Evolutionary conservation across 1,140 invertebrate species (phyloP), one percentile per base, ranked within the genome.

Genomic region (Hylyphantes graminicola): DNA sequence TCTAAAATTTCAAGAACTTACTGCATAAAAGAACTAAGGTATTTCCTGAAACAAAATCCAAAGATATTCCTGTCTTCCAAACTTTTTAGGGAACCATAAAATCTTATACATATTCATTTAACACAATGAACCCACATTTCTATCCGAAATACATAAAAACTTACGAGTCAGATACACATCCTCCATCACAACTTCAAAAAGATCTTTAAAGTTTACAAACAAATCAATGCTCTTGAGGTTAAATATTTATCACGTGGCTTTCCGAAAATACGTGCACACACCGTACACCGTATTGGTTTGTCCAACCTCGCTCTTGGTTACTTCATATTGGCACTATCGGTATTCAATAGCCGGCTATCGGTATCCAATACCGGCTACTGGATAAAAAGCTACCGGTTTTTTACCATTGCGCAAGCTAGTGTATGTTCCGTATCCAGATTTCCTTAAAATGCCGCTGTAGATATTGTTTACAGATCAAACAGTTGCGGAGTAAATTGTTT

Each of bases 331-430:
- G 80, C 12, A n/a, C 61, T 83, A 83, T 83, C 80, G 80, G 72
- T 75, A 83, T 83, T 83, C 80, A 83, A 83, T 83, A 83, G 70
- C 21, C 17, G 8, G n/a, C 19, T 83, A 83, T 83, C 80, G 80
- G 80, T 74, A 83, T 63, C 63, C 80, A 83, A 83, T 83, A 83
- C 57, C 57, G 79, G 72, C 21, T 54, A 75, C 55, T 83, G 80
- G 80, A 59, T 51, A 65, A 78, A 65, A 57, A 50, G n/a, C 15
- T 6, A 57, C 59, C 17, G 13, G 21, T 53, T 11, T 54, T 11
- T 74, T 48, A 50, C 74, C 19, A 64, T 51, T 51, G 13, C 57
- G 59, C 64, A 70, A 48, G 15, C 54, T 54, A 64, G 61, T 55
- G 48, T 77, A 61, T 54, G 19, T 78, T 64, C 76, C 35, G 55